phyloP scores from a whole-genome alignment of 2,113 vertebrate species.

The Indicator maculatus region DNA sequence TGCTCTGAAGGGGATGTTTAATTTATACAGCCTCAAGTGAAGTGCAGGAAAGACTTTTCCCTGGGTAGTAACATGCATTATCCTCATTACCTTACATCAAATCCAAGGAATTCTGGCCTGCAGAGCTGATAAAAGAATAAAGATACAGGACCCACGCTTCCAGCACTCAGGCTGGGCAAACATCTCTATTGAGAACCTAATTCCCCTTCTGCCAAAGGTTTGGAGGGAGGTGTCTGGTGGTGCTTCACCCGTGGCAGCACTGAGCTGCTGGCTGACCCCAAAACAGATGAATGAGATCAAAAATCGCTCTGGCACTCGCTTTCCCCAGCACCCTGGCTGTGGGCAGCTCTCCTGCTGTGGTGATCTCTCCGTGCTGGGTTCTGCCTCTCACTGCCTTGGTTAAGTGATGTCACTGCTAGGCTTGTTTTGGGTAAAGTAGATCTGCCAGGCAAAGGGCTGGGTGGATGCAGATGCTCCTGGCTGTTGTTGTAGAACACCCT shows the following conservation, averaged over 20 bases:
- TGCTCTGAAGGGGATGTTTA: neutral
- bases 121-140: neutral
- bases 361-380: neutral
- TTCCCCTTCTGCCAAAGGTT: neutral
- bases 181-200: neutral
- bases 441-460: neutral
- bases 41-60: neutral
- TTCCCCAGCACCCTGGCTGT: neutral
- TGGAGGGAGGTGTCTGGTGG: accelerated
- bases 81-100: neutral
- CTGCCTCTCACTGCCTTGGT: neutral
- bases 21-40: neutral
- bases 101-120: neutral
- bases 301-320: conserved; percentile 59
- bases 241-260: neutral
- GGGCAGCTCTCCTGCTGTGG: neutral
- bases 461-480: neutral
- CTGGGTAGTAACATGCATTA: neutral
- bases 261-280: neutral
- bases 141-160: accelerated
- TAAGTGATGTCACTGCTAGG: conserved; percentile 12
- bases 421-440: conserved; percentile 2
- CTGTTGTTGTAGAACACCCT: neutral
- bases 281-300: conserved; percentile 38
- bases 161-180: neutral